A percentile compares a stretch with the other conserved stretches of the same genome.
Evolutionary conservation across 2,888 invertebrate species (phyloP).

Genomic region (Acronicta alni): DNA sequence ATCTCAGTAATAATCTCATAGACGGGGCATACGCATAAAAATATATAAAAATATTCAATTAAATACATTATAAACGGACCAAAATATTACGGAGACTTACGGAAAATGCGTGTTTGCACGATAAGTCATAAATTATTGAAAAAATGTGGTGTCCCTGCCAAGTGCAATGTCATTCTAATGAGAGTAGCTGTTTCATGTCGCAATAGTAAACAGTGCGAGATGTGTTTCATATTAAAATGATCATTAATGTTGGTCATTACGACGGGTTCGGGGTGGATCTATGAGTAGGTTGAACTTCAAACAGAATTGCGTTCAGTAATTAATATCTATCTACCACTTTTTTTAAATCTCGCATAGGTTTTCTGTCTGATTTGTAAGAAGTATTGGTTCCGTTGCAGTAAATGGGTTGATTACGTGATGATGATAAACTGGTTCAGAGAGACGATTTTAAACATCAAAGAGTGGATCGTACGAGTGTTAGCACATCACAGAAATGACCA

Average conservation of each 20-base stretch:
- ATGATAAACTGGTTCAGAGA: neutral
- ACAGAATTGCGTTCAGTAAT: neutral
- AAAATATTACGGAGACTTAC: slow-evolving; percentile 22
- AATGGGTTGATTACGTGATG: too few species aligned
- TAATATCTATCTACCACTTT: neutral
- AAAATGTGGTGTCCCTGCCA: slow-evolving; percentile 52
- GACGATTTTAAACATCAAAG: slow-evolving; percentile 10
- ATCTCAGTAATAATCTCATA: slow-evolving; percentile 42
- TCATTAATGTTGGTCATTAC: slow-evolving; percentile 24
- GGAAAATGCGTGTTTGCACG: slow-evolving; percentile 36
- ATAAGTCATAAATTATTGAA: slow-evolving; percentile 47
- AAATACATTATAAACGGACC: slow-evolving; percentile 27
- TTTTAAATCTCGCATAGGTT: neutral
- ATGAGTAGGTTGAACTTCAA: slow-evolving; percentile 4
- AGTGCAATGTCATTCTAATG: slow-evolving; percentile 54
- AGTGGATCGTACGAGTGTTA: neutral
- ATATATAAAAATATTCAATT: slow-evolving; percentile 52
- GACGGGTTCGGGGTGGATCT: slow-evolving; percentile 5
- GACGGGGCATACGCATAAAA: slow-evolving; percentile 28
- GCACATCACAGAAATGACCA: slow-evolving; percentile 18
- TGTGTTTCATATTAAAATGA: slow-evolving; percentile 37
- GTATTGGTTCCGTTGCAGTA: neutral
- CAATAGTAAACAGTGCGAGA: slow-evolving; percentile 26
- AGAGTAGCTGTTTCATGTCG: slow-evolving; percentile 41
- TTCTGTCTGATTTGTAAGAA: neutral